phyloP scores from a whole-genome alignment of 2,888 invertebrate species.

The Epinotia bilunana region DNA sequence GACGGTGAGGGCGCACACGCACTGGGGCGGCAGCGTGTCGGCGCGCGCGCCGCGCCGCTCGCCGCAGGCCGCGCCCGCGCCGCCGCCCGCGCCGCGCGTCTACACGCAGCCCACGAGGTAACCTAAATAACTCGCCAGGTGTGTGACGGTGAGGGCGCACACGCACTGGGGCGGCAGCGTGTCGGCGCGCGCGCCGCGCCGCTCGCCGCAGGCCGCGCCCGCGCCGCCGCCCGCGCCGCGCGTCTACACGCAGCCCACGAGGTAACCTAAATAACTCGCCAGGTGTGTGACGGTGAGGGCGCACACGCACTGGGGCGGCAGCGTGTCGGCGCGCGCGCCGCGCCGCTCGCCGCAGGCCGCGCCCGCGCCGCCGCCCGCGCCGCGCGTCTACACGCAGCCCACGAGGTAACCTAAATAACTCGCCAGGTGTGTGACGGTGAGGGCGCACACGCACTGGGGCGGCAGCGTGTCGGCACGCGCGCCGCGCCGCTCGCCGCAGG shows the following conservation, averaged over 20 bases:
- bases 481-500: constrained; percentile 89
- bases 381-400: constrained; percentile 88
- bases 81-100: constrained; percentile 88
- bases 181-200: constrained; percentile 84
- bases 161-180: constrained; percentile 78
- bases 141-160: no score
- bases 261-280: no score
- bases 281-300: no score
- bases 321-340: constrained; percentile 84
- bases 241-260: constrained; percentile 85
- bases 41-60: constrained; percentile 87
- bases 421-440: no score
- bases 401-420: no score
- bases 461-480: constrained; percentile 86
- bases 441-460: constrained; percentile 39
- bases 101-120: constrained; percentile 82
- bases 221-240: constrained; percentile 88
- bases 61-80: constrained; percentile 91
- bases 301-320: constrained; percentile 66
- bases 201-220: constrained; percentile 93
- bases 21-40: constrained; percentile 82
- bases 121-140: no score
- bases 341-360: constrained; percentile 91
- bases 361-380: constrained; percentile 89
- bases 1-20: no score